phyloP scores from a whole-genome alignment of 2,888 invertebrate genomes.

The Oxycera nigricornis region DNA sequence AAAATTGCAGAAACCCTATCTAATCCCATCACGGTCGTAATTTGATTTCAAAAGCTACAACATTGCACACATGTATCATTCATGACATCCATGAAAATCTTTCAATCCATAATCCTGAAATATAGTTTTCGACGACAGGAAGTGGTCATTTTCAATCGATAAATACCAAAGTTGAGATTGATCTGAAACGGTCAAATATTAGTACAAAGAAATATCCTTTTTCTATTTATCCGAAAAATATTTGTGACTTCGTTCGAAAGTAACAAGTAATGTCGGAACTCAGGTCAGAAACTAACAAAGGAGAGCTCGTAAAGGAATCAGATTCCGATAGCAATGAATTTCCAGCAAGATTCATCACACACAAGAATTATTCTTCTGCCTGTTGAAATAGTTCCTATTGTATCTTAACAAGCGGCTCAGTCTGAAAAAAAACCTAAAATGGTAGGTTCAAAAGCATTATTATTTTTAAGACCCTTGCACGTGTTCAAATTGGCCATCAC shows the following conservation, averaged over 20 bases:
- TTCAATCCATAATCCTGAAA: conserved; percentile 34
- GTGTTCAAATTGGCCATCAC: conserved; percentile 39
- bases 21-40: conserved; percentile 4
- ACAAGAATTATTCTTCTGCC: neutral
- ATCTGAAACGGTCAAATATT: neutral
- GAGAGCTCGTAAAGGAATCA: neutral
- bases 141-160: conserved; percentile 35
- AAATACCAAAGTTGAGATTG: neutral
- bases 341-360: neutral
- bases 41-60: conserved; percentile 1
- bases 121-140: conserved; percentile 16
- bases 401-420: neutral
- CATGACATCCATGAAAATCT: conserved; percentile 15
- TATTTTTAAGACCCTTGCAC: conserved; percentile 34
- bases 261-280: neutral
- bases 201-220: conserved; percentile 13
- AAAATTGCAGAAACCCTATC: conserved; percentile 16
- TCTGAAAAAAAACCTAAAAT: neutral
- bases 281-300: conserved; percentile 12
- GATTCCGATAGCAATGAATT: neutral
- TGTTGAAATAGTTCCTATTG: neutral
- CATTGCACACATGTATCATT: conserved; percentile 25
- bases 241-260: neutral
- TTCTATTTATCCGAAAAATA: conserved; percentile 11
- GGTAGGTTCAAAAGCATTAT: conserved; percentile 7